phyloP scores from a whole-genome alignment of 2,888 invertebrate species.

The Chymomyza fuscimana region DNA sequence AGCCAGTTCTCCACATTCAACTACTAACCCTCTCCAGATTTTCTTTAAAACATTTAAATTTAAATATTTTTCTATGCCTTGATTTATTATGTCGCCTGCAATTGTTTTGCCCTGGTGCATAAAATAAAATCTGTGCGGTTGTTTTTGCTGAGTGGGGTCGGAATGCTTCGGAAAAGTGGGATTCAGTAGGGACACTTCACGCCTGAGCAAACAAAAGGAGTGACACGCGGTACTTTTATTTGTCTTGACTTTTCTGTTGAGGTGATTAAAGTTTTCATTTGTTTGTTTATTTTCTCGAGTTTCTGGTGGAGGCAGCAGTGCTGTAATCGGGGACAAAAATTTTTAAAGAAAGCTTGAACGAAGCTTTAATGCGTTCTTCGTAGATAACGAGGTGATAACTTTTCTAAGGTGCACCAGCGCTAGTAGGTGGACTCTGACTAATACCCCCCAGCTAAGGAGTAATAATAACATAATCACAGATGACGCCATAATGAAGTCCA shows the following conservation, averaged over 20 bases:
- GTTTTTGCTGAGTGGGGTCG: not conserved
- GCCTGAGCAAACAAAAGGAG: conserved; percentile 60
- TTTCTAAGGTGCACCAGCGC: too few species aligned
- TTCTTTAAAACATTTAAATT: conserved; percentile 56
- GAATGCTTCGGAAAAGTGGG: conserved; percentile 15
- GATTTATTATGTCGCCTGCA: conserved; percentile 59
- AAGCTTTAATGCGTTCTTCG: too few species aligned
- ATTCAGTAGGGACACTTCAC: conserved; percentile 48
- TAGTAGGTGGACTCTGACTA: too few species aligned
- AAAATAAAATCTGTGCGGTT: conserved; percentile 15
- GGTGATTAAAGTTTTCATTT: conserved; percentile 62
- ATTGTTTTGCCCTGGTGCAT: conserved; percentile 20
- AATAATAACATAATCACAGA: too few species aligned
- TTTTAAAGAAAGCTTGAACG: too few species aligned
- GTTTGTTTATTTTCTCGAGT: not conserved
- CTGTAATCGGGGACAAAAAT: too few species aligned
- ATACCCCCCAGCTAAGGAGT: too few species aligned
- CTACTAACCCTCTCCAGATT: not conserved
- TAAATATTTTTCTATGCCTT: conserved; percentile 73
- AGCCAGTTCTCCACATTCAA: conserved; percentile 13
- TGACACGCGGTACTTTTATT: conserved; percentile 56
- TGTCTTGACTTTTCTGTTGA: conserved; percentile 65
- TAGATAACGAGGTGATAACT: too few species aligned
- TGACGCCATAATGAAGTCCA: too few species aligned
- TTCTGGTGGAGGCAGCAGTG: not conserved